A percentile compares a stretch with the other conserved stretches of the same genome.
These are phyloP conservation scores for Volucella inflata DNA, from an alignment of 2,888 invertebrate genomes.

Conservation along the genomic window DNA sequence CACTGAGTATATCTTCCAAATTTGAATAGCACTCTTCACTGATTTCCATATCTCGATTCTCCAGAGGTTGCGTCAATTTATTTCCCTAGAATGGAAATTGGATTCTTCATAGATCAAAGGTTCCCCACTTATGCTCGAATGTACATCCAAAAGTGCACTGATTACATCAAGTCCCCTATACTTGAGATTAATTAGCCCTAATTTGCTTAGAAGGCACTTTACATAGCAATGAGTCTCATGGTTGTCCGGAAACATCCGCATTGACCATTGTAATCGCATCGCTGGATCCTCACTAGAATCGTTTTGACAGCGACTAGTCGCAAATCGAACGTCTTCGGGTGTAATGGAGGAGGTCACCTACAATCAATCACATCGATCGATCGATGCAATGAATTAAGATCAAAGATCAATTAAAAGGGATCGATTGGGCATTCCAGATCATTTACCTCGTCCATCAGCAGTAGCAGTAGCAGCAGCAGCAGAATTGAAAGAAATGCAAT, in stretches of 20 bases:
- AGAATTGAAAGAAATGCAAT: constrained; percentile 41
- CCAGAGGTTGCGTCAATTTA: constrained; percentile 60
- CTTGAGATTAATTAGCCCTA: constrained; percentile 78
- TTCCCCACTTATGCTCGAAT: background rate
- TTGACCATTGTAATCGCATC: constrained; percentile 68
- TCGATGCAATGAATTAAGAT: constrained; percentile 23
- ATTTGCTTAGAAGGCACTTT: constrained; percentile 78
- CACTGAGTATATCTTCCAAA: constrained; percentile 73
- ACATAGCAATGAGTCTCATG: constrained; percentile 78
- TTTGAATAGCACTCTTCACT: constrained; percentile 48
- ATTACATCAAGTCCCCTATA: constrained; percentile 77
- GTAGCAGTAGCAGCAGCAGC: constrained; percentile 15
- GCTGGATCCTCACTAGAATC: constrained; percentile 66
- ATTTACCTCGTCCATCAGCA: constrained; percentile 60
- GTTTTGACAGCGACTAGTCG: constrained; percentile 75
- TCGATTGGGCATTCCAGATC: constrained; percentile 52
- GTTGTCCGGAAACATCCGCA: constrained; percentile 77
- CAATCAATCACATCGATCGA: no score
- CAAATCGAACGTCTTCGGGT: constrained; percentile 76
- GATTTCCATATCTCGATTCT: constrained; percentile 51
- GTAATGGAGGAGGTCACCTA: constrained; percentile 46
- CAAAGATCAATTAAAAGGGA: constrained; percentile 66
- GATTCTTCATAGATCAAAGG: constrained; percentile 36
- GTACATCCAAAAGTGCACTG: constrained; percentile 17
- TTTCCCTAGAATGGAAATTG: constrained; percentile 51